phyloP scores from a whole-genome alignment of 2,113 vertebrate genomes.

The Oncorhynchus mykiss region DNA sequence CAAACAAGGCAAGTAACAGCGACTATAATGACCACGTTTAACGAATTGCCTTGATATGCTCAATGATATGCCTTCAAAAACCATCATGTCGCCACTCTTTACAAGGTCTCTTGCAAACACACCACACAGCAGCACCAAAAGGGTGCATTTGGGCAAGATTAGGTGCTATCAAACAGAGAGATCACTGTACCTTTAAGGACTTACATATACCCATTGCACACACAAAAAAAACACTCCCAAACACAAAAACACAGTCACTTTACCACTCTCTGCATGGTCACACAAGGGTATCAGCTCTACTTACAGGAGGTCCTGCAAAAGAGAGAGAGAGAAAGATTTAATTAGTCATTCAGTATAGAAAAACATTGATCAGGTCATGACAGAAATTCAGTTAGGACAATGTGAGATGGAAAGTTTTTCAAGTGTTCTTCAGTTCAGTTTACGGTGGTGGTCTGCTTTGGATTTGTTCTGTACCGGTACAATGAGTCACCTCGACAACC shows the following conservation, averaged over 20 bases:
- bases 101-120: slow-evolving; percentile 1
- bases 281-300: slow-evolving; percentile 67
- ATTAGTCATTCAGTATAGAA: slow-evolving; percentile 27
- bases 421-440: background rate
- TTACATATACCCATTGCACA: background rate
- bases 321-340: slow-evolving; percentile 30
- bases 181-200: background rate
- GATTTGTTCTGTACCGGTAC: slow-evolving; percentile 3
- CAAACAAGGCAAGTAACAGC: too few species aligned
- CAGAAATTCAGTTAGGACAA: background rate
- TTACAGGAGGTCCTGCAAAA: slow-evolving; percentile 95
- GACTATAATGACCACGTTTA: too few species aligned
- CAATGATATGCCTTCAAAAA: too few species aligned
- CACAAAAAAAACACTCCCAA: slow-evolving; percentile 28
- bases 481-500: background rate
- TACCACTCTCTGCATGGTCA: slow-evolving; percentile 64
- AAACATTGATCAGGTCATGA: background rate
- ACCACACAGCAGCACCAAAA: background rate
- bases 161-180: background rate
- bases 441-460: background rate
- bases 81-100: too few species aligned
- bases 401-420: background rate
- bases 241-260: slow-evolving; percentile 54
- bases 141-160: slow-evolving; percentile 5
- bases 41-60: too few species aligned